Conservation (phyloP, 1,140 invertebrate species). For the Drosophila tani region DNA sequence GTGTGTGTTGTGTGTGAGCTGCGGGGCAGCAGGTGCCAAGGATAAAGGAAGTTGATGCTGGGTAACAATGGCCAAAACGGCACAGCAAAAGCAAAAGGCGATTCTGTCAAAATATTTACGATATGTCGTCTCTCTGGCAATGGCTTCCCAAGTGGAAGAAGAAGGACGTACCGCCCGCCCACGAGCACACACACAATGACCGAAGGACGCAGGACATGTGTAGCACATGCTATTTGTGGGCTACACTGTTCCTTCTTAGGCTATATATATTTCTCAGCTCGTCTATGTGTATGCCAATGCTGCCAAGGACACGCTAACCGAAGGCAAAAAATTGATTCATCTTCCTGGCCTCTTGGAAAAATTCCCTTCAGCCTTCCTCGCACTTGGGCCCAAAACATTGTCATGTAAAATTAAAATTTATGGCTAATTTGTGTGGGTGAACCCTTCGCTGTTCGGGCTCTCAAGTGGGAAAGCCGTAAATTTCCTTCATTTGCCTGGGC, state of each 20-base stretch:
- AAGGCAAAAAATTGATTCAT: constrained; percentile 54
- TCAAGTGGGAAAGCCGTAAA: constrained; percentile 56
- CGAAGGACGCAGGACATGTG: constrained; percentile 63
- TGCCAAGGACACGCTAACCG: constrained; percentile 56
- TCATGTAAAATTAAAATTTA: constrained; percentile 84
- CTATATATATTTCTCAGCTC: constrained; percentile 32
- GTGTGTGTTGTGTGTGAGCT: constrained; percentile 6
- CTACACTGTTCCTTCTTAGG: constrained; percentile 47
- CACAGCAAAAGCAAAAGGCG: constrained; percentile 78
- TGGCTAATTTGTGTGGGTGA: constrained; percentile 78
- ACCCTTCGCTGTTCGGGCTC: constrained; percentile 14
- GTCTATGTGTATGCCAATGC: too few species aligned
- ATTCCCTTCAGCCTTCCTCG: constrained; percentile 26
- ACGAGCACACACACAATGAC: constrained; percentile 32
- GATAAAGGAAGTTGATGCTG: constrained; percentile 49
- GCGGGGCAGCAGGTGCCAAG: constrained; percentile 53
- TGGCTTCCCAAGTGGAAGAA: constrained; percentile 66
- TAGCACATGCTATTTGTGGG: constrained; percentile 67
- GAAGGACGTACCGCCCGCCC: constrained; percentile 37
- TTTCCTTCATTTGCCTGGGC: constrained; percentile 49
- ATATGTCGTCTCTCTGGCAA: constrained; percentile 70
- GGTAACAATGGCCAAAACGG: constrained; percentile 75
- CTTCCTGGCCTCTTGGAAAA: constrained; percentile 24
- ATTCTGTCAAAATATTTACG: constrained; percentile 83
- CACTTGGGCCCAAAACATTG: constrained; percentile 58